phyloP scores from a whole-genome alignment of 2,797 vertebrate genomes.

The Pangasius djambal region DNA sequence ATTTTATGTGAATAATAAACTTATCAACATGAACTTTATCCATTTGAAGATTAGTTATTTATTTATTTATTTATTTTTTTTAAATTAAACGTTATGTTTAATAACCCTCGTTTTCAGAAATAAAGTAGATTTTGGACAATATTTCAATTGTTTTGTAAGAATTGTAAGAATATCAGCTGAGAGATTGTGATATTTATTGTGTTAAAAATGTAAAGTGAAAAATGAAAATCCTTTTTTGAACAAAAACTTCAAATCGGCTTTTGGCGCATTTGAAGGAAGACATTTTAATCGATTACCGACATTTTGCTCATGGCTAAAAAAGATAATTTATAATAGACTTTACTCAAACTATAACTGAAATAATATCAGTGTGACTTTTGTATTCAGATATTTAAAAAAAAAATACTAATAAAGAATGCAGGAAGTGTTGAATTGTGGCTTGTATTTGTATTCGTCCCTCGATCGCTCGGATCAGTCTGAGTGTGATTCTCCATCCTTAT shows the following conservation, averaged over 20 bases:
- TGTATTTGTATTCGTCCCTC: not conserved
- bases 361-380: not conserved
- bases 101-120: not conserved
- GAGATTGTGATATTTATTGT: not conserved
- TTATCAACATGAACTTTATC: not conserved
- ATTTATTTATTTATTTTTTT: too few relatives aligned
- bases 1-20: not conserved
- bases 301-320: too few relatives aligned
- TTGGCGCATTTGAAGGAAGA: not conserved
- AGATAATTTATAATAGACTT: not conserved
- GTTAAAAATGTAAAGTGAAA: not conserved
- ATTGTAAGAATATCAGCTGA: not conserved
- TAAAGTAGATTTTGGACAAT: not conserved
- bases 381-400: not conserved
- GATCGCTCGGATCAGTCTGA: constrained; percentile 6
- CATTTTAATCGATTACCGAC: constrained; percentile 26
- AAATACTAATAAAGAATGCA: not conserved
- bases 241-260: not conserved
- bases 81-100: not conserved
- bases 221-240: not conserved
- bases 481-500: constrained; percentile 23
- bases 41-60: not conserved
- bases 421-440: not conserved
- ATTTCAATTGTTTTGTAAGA: not conserved
- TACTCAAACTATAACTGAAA: not conserved